These are phyloP conservation scores for Grus americana DNA, from an alignment of 2,113 vertebrate species.

Conservation along the genomic window DNA sequence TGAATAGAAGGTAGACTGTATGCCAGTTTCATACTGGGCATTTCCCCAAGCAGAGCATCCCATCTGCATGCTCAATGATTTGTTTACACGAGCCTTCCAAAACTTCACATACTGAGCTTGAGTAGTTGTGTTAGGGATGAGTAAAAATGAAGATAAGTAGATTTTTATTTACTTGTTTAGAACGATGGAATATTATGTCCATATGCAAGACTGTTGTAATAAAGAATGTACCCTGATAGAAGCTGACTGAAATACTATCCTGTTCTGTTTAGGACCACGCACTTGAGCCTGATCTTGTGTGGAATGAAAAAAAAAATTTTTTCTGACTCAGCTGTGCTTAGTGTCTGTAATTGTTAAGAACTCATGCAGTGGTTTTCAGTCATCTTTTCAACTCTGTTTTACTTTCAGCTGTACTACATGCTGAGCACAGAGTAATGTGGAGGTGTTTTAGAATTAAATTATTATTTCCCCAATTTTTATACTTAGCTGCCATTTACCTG, in stretches of 20 bases:
- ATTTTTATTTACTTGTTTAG: background rate
- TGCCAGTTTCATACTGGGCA: slow-evolving; percentile 37
- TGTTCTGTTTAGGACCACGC: background rate
- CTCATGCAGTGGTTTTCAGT: background rate
- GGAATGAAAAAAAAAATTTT: background rate
- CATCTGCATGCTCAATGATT: background rate
- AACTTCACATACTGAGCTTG: background rate
- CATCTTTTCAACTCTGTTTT: background rate
- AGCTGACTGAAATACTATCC: background rate
- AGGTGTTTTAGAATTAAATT: background rate
- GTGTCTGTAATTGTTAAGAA: background rate
- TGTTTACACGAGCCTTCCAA: background rate
- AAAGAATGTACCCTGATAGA: background rate
- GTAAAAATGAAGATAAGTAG: background rate
- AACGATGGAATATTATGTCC: background rate
- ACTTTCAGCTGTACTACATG: background rate
- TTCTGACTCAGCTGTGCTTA: background rate
- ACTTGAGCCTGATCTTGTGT: background rate
- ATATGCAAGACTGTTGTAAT: background rate
- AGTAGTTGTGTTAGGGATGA: background rate
- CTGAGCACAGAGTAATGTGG: background rate
- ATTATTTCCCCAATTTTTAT: background rate
- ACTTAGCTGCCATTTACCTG: slow-evolving; percentile 93
- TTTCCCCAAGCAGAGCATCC: slow-evolving; percentile 26
- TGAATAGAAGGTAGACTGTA: background rate